phyloP scores from a whole-genome alignment of 2,113 vertebrate species.

The Toxotes chatareus region DNA sequence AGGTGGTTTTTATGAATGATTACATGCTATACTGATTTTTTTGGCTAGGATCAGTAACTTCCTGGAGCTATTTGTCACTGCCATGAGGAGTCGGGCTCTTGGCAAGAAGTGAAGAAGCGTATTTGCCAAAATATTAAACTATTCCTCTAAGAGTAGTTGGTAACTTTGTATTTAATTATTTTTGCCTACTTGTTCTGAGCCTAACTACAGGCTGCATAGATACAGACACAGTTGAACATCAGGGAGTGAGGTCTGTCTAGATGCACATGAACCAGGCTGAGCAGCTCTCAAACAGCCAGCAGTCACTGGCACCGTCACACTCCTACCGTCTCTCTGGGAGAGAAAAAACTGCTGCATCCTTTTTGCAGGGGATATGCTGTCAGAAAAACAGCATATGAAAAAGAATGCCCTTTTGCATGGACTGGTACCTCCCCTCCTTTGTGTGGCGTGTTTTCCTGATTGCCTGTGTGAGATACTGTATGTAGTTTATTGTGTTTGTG shows the following conservation, averaged over 20 bases:
- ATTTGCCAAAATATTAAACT: background rate
- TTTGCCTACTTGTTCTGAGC: background rate
- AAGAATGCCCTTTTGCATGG: constrained; percentile 82
- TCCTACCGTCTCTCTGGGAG: background rate
- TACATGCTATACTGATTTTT: background rate
- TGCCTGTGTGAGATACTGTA: constrained; percentile 42
- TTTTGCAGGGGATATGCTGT: constrained; percentile 59
- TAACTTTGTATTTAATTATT: constrained; percentile 14
- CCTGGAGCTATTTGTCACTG: background rate
- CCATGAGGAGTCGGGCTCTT: background rate
- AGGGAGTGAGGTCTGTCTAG: constrained; percentile 4
- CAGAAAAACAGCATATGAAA: constrained; percentile 67
- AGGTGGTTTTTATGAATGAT: background rate
- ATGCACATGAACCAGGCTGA: constrained; percentile 41
- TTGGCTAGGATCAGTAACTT: background rate
- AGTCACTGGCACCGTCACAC: background rate
- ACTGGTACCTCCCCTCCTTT: constrained; percentile 31
- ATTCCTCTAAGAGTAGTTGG: background rate
- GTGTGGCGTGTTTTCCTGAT: constrained; percentile 36
- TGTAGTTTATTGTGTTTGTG: constrained; percentile 40
- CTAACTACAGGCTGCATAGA: background rate
- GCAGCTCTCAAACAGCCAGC: background rate
- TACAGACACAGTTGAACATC: background rate
- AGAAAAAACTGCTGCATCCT: constrained; percentile 23
- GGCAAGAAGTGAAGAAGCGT: background rate